A percentile compares a stretch with the other conserved stretches of the same genome.
Evolutionary conservation across 2,113 vertebrate species (phyloP).

Genomic region (Hippocampus zosterae): DNA sequence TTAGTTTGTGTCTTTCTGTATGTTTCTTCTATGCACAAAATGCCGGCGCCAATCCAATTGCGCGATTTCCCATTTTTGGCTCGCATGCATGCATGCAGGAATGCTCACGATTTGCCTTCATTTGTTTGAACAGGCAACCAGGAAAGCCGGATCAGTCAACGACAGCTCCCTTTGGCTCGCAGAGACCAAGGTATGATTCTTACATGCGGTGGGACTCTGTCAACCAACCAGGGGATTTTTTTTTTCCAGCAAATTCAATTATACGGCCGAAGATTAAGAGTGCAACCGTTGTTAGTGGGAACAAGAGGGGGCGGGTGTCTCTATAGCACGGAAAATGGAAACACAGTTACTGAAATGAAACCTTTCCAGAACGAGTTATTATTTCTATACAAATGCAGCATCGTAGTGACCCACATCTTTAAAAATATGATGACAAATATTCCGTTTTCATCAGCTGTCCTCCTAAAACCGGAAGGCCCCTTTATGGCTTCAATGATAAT

Average conservation of each 20-base stretch:
- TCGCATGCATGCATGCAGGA: neutral
- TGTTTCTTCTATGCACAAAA: neutral
- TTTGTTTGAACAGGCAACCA: slow-evolving; percentile 72
- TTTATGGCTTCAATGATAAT: neutral
- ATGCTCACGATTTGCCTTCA: slow-evolving; percentile 14
- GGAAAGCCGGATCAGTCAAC: slow-evolving; percentile 73
- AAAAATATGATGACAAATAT: neutral
- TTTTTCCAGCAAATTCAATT: slow-evolving; percentile 9
- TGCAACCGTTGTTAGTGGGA: neutral
- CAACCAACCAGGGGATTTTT: neutral
- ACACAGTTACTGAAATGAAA: neutral
- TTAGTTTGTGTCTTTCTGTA: neutral
- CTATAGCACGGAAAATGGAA: neutral
- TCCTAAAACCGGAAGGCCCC: neutral
- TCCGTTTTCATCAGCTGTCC: neutral
- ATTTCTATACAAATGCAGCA: neutral
- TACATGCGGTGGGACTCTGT: neutral
- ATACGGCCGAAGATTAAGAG: slow-evolving; percentile 15
- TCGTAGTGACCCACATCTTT: neutral
- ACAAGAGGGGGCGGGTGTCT: neutral
- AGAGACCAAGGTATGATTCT: slow-evolving; percentile 85
- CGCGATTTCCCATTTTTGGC: neutral
- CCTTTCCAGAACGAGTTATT: neutral
- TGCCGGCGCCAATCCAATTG: neutral
- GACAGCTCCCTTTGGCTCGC: slow-evolving; percentile 89